These are phyloP conservation scores for Hydraecia micacea DNA, from an alignment of 2,888 invertebrate species.

Conservation along the genomic window DNA sequence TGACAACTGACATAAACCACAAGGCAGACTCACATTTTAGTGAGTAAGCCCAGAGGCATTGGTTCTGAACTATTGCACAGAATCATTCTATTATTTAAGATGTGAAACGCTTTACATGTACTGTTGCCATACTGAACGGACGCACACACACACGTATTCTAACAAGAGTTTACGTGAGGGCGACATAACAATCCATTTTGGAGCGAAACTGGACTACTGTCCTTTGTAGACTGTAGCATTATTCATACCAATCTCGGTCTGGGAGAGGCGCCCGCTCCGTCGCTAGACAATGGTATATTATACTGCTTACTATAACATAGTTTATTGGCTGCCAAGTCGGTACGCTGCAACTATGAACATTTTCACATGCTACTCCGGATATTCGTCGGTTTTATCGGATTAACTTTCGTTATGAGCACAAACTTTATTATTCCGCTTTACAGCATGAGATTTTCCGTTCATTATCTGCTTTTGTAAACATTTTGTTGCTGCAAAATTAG, in stretches of 20 bases:
- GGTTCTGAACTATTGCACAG: constrained; percentile 20
- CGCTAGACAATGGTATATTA: constrained; percentile 63
- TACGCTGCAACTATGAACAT: constrained; percentile 54
- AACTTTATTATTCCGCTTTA: constrained; percentile 44
- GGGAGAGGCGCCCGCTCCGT: constrained; percentile 45
- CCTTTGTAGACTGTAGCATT: constrained; percentile 58
- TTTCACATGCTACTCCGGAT: constrained; percentile 48
- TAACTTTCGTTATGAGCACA: constrained; percentile 50
- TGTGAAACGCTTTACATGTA: constrained; percentile 35
- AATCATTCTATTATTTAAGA: constrained; percentile 45
- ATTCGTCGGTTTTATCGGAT: constrained; percentile 50
- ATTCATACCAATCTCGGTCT: constrained; percentile 65
- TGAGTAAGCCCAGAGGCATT: constrained; percentile 53
- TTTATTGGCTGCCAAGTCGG: constrained; percentile 72
- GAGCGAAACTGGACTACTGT: constrained; percentile 53
- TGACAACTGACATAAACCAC: constrained; percentile 60
- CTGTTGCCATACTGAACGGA: constrained; percentile 11
- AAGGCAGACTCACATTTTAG: constrained; percentile 44
- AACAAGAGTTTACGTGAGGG: constrained; percentile 44
- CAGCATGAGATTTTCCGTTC: constrained; percentile 43
- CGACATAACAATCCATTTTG: constrained; percentile 59
- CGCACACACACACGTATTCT: constrained; percentile 29
- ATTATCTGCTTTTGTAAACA: constrained; percentile 34
- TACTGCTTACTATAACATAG: constrained; percentile 56
- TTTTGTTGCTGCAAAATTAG: constrained; percentile 40